phyloP scores from a whole-genome alignment of 2,888 invertebrate genomes.

The Chrysopilus asiliformis region DNA sequence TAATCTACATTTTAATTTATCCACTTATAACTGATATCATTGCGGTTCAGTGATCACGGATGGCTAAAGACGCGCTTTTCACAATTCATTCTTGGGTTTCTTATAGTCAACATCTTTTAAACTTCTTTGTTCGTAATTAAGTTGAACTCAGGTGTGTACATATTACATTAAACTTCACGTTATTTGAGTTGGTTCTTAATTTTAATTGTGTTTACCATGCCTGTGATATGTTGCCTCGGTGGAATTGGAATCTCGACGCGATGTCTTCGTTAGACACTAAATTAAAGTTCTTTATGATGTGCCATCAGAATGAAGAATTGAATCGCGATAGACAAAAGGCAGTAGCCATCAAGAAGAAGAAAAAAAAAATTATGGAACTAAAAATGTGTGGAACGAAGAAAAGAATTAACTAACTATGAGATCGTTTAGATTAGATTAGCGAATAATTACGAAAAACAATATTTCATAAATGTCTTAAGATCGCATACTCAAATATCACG shows the following conservation, averaged over 20 bases:
- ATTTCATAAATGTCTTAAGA: too few species aligned
- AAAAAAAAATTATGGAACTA: too few species aligned
- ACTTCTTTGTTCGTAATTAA: neutral
- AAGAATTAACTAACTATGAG: neutral
- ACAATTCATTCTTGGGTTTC: too few species aligned
- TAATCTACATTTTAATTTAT: conserved; percentile 14
- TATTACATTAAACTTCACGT: neutral
- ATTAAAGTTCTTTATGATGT: too few species aligned
- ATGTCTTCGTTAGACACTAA: too few species aligned
- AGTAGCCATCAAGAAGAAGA: too few species aligned
- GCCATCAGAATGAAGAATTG: too few species aligned
- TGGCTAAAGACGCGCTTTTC: neutral
- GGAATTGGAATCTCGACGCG: neutral
- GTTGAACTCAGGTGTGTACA: too few species aligned
- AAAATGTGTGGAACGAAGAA: neutral
- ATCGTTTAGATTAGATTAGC: neutral
- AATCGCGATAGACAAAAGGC: too few species aligned
- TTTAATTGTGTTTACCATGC: neutral
- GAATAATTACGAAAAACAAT: too few species aligned
- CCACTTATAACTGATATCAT: conserved; percentile 11
- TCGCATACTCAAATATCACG: too few species aligned
- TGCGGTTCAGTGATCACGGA: conserved; percentile 11
- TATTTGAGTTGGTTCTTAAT: neutral
- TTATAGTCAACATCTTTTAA: too few species aligned
- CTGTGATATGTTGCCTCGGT: neutral